These are phyloP conservation scores for Ptychochromis oligacanthus DNA, from an alignment of 2,113 vertebrate species.

Conservation along the genomic window DNA sequence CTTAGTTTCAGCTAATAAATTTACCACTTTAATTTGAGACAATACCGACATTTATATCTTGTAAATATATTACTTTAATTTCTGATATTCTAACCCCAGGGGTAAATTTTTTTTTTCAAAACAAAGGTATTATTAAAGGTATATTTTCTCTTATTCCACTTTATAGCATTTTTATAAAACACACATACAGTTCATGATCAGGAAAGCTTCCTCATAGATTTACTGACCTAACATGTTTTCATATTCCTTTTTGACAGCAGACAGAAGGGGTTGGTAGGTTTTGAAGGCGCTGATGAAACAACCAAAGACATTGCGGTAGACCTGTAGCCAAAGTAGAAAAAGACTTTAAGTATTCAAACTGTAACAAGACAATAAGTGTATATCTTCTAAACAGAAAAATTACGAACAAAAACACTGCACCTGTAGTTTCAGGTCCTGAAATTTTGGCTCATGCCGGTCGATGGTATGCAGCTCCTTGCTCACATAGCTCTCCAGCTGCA, in stretches of 20 bases:
- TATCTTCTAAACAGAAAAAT: not conserved
- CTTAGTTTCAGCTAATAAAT: not conserved
- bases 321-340: slow-evolving; percentile 71
- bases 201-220: not conserved
- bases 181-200: not conserved
- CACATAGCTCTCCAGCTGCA: slow-evolving; percentile 80
- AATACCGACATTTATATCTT: not conserved
- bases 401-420: slow-evolving; percentile 55
- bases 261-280: slow-evolving; percentile 87
- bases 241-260: slow-evolving; percentile 88
- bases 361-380: not conserved
- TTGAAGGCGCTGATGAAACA: slow-evolving; percentile 86
- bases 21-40: not conserved
- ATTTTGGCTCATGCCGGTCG: slow-evolving; percentile 64
- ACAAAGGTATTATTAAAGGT: too few species aligned
- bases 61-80: not conserved
- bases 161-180: not conserved
- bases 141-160: not conserved
- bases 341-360: not conserved
- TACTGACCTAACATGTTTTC: slow-evolving; percentile 85
- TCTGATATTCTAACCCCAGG: not conserved
- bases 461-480: slow-evolving; percentile 80
- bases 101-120: not conserved
- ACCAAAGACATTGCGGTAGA: slow-evolving; percentile 84
- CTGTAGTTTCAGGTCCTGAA: slow-evolving; percentile 83